phyloP scores from a whole-genome alignment of 2,797 vertebrate genomes.

The Myotis pilosus region DNA sequence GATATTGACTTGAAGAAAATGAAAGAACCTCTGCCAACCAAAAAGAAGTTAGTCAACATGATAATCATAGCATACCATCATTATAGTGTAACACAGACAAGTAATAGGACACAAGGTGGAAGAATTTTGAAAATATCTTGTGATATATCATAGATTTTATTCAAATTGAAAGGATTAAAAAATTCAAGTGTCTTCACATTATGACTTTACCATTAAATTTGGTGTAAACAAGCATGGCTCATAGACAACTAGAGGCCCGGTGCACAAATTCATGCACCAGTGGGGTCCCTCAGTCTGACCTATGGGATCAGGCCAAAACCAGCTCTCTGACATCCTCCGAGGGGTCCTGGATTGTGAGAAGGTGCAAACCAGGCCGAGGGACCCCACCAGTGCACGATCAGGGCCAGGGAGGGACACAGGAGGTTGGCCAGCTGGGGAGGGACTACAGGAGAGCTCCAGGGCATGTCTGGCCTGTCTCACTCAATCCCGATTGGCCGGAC shows the following conservation, averaged over 20 bases:
- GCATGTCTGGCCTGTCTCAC: too few species aligned
- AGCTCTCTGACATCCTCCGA: too few species aligned
- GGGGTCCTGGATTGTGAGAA: too few species aligned
- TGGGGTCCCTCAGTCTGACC: too few species aligned
- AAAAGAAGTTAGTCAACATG: constrained; percentile 92
- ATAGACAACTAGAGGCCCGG: not conserved
- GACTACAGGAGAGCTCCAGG: too few species aligned
- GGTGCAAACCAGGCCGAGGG: too few species aligned
- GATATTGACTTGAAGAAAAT: constrained; percentile 87
- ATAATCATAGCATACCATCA: constrained; percentile 83
- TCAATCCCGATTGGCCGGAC: too few species aligned
- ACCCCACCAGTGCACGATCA: too few species aligned
- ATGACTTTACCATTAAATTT: constrained; percentile 77
- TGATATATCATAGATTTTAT: constrained; percentile 92
- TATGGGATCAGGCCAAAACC: too few species aligned
- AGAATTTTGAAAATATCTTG: constrained; percentile 91
- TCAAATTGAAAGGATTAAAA: constrained; percentile 88
- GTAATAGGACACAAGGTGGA: constrained; percentile 88
- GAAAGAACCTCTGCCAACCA: constrained; percentile 91
- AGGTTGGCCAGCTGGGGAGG: too few species aligned
- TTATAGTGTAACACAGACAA: constrained; percentile 79
- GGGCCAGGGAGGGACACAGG: too few species aligned
- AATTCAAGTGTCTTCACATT: constrained; percentile 88
- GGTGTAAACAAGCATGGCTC: not conserved
- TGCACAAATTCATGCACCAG: too few species aligned